These are phyloP conservation scores for Drosophila dunni DNA, from an alignment of 1,140 invertebrate genomes.

Conservation along the genomic window DNA sequence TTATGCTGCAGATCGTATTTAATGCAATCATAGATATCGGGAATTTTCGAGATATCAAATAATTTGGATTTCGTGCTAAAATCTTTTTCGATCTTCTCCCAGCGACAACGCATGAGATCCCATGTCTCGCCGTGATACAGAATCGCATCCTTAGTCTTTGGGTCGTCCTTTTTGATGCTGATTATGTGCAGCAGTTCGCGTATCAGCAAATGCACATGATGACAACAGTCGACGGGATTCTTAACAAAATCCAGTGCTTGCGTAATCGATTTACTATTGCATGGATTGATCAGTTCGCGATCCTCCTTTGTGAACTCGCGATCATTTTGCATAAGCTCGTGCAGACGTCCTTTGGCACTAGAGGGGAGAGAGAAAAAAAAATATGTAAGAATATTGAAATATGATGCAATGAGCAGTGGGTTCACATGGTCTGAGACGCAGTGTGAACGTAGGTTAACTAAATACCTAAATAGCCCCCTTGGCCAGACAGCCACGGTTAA, in stretches of 20 bases:
- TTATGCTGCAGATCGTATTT: conserved; percentile 99
- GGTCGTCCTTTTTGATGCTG: conserved; percentile 93
- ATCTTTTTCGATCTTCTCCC: conserved; percentile 99
- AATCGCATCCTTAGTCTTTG: conserved; percentile 94
- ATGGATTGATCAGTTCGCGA: conserved; percentile 91
- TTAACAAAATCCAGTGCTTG: conserved; percentile 97
- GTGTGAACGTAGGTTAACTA: too few relatives aligned
- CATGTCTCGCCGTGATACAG: conserved; percentile 99
- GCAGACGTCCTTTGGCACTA: conserved; percentile 97
- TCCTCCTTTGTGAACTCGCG: conserved; percentile 95
- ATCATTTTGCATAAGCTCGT: conserved; percentile 96
- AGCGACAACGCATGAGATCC: conserved; percentile 98
- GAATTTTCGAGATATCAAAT: conserved; percentile 99
- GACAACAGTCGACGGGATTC: conserved; percentile 97
- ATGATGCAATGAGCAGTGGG: too few relatives aligned
- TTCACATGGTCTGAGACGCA: too few relatives aligned
- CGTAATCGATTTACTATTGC: conserved; percentile 93
- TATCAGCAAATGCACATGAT: conserved; percentile 94
- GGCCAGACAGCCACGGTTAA: too few relatives aligned
- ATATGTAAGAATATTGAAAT: background rate
- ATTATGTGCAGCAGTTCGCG: conserved; percentile 94
- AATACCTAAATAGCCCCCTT: too few relatives aligned
- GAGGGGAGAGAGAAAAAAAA: background rate
- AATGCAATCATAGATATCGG: conserved; percentile 99
- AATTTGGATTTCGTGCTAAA: conserved; percentile 95